Base-by-base conservation (phyloP, 1,140 invertebrate genomes). In the Asobara japonica region DNA sequence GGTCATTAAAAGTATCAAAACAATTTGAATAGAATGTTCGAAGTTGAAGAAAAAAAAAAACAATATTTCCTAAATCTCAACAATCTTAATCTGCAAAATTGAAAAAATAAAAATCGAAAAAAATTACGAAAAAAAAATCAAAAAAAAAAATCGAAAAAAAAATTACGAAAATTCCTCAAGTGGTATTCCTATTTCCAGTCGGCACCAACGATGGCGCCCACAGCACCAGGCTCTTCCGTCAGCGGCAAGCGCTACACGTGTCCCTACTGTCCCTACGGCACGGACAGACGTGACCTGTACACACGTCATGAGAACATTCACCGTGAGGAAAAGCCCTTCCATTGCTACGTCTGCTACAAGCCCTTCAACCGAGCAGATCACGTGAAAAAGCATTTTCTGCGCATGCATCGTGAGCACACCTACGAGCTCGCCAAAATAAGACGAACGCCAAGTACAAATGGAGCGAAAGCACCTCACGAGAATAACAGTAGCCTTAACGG, bases 241-340 rank as follows among this genome's bases (percentile, higher is more conserved):
- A 86, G 82, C 7, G 86, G 80, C 20, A 96, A 96, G 86, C 90
- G 95, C 10, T 97, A 97, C 83, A 93, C 90, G 25, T 97, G 96
- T 86, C 91, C 89, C 5, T 93, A 92, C 79, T 97, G 96, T 83
- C 93, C 95, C 1, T 97, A 97, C 83, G 94, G 94, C 0, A 97
- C 95, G 0, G 95, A 98, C 82, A 90, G 97, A 6, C 89, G 96
- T 67, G 97, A 98, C 87, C 90, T 99, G 60, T 98, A 95, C 83
- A 98, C 96, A 1, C 91, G 97, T 4, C 97, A 99, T 86, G 96
- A 98, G 88, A 97, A 98, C 80, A 98, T 98, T 72, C 97, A 99
- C 80, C 91, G 94, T 71, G 94, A 96, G 80, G 95, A 97, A 78
- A 97, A 97, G 81, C 95, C 96, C 0, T 97, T 97, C 79, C 94